These are phyloP conservation scores for Andrena chrysosceles DNA, from an alignment of 2,888 invertebrate species.

Conservation along the genomic window DNA sequence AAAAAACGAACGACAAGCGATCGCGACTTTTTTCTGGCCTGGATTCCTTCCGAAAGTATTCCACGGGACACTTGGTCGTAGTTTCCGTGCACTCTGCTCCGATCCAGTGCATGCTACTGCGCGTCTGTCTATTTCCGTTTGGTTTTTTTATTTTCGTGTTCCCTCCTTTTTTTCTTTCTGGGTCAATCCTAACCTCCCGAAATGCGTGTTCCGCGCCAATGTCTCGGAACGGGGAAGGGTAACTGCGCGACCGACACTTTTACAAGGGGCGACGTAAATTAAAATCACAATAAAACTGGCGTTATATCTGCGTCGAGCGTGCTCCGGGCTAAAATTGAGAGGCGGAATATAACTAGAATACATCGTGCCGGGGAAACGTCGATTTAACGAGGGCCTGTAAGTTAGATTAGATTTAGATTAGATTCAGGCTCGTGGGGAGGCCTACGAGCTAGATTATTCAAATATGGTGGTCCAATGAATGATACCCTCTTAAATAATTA, in stretches of 20 bases:
- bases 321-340: constrained; percentile 2
- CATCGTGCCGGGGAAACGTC: constrained; percentile 1
- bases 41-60: constrained; percentile 60
- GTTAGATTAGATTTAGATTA: background rate
- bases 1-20: constrained; percentile 39
- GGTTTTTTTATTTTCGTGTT: constrained; percentile 22
- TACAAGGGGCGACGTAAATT: constrained; percentile 8
- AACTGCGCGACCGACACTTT: background rate
- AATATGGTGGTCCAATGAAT: too few species aligned
- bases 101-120: constrained; percentile 45
- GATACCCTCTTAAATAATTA: too few species aligned
- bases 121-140: constrained; percentile 38
- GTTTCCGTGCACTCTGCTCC: constrained; percentile 30
- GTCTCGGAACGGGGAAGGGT: background rate
- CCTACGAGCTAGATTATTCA: too few species aligned
- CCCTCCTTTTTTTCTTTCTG: background rate
- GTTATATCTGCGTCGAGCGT: background rate
- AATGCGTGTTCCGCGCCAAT: background rate
- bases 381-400: constrained; percentile 8
- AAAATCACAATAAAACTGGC: constrained; percentile 25
- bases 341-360: constrained; percentile 14
- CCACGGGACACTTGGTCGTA: constrained; percentile 40
- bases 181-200: background rate
- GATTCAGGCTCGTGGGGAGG: background rate
- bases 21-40: constrained; percentile 59